Percentiles rank a stretch among this genome's conserved stretches.
phyloP scores from a whole-genome alignment of 2,113 vertebrate species.

The Struthidea cinerea region DNA sequence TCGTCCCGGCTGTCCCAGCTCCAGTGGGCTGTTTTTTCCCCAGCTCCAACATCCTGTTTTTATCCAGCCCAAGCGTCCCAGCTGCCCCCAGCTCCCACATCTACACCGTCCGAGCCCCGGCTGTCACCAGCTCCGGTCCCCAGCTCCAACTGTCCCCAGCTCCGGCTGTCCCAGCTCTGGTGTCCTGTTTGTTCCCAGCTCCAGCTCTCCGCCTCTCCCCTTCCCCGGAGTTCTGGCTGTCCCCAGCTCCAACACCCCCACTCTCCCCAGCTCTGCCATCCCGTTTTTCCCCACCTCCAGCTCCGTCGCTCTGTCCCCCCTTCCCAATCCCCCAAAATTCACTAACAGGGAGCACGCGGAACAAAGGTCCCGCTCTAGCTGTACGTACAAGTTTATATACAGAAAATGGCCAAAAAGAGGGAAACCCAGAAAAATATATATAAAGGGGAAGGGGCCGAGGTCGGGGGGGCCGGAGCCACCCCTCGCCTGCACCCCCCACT shows the following conservation, averaged over 20 bases:
- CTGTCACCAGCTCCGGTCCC: background rate
- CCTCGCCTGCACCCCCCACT: background rate
- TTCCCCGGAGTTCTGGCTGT: background rate
- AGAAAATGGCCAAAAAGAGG: slow-evolving; percentile 48
- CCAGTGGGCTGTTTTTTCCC: fast-evolving
- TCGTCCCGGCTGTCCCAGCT: background rate
- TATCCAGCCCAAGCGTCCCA: background rate
- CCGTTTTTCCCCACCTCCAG: background rate
- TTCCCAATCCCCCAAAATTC: slow-evolving; percentile 40
- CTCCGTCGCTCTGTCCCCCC: background rate
- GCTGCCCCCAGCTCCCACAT: background rate
- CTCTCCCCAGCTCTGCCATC: background rate
- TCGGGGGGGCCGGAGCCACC: background rate
- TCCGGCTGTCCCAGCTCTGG: background rate
- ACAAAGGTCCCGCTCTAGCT: background rate
- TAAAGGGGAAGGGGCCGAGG: background rate
- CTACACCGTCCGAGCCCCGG: background rate
- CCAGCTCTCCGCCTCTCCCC: background rate
- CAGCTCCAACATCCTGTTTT: background rate
- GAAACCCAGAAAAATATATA: background rate
- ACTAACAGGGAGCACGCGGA: slow-evolving; percentile 39
- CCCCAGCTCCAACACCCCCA: background rate
- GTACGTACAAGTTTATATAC: slow-evolving; percentile 74
- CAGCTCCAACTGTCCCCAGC: background rate
- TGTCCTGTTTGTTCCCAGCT: background rate